phyloP scores from a whole-genome alignment of 53 echinoderm and acorn worm species.

The Luidia sarsii region DNA sequence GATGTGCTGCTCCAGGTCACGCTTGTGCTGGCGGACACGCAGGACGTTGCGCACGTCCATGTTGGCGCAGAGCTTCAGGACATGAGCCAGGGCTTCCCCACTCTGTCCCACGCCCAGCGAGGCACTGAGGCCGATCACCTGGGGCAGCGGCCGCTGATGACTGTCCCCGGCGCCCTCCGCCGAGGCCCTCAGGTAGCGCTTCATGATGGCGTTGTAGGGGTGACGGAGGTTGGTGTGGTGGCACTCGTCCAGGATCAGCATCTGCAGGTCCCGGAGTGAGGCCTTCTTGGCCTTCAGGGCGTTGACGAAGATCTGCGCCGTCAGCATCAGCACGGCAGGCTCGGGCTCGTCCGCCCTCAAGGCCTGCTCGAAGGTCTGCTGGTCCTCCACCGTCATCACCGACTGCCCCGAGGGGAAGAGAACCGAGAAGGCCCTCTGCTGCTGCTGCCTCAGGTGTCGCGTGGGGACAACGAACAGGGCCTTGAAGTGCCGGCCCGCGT shows the following conservation, averaged over 20 bases:
- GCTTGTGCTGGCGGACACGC: slow-evolving; percentile 33
- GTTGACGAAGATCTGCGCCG: slow-evolving; percentile 75
- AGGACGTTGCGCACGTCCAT: slow-evolving; percentile 63
- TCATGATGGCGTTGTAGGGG: slow-evolving; percentile 81
- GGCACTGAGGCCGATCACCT: slow-evolving; percentile 61
- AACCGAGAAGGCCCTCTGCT: slow-evolving; percentile 61
- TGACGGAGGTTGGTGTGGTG: slow-evolving; percentile 74
- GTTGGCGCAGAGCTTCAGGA: slow-evolving; percentile 74
- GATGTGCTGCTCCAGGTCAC: slow-evolving; percentile 31
- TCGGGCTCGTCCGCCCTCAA: slow-evolving; percentile 15
- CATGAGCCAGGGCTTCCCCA: slow-evolving; percentile 34
- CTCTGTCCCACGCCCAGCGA: slow-evolving; percentile 60
- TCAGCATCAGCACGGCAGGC: slow-evolving; percentile 63
- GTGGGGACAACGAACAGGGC: slow-evolving; percentile 75
- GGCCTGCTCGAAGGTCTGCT: slow-evolving; percentile 35
- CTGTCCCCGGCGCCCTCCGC: slow-evolving; percentile 32
- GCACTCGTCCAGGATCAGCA: slow-evolving; percentile 77
- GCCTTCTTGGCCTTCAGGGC: slow-evolving; percentile 45
- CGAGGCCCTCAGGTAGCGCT: slow-evolving; percentile 50
- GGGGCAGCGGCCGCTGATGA: slow-evolving; percentile 28
- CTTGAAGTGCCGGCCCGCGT: slow-evolving; percentile 50
- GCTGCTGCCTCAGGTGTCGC: slow-evolving; percentile 69
- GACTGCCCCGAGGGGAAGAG: slow-evolving; percentile 24
- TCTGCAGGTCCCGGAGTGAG: slow-evolving; percentile 29
- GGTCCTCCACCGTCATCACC: slow-evolving; percentile 49